phyloP scores from a whole-genome alignment of 2,113 vertebrate species.

The Sander lucioperca region DNA sequence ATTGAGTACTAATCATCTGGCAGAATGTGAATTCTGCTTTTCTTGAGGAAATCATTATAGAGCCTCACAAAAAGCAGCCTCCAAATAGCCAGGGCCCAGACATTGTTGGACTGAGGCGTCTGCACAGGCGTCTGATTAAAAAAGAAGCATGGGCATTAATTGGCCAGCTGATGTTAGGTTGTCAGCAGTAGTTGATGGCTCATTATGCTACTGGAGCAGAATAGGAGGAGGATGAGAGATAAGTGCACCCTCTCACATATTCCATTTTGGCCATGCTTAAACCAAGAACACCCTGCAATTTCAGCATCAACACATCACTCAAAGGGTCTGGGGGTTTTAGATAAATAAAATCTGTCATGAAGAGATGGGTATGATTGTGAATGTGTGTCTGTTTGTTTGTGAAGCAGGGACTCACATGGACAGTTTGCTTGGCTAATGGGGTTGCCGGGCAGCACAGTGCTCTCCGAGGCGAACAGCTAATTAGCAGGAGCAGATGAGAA shows the following conservation, averaged over 20 bases:
- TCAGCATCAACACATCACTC: slow-evolving; percentile 69
- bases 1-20: slow-evolving; percentile 71
- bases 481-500: slow-evolving; percentile 80
- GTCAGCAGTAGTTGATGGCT: slow-evolving; percentile 78
- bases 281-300: slow-evolving; percentile 63
- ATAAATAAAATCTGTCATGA: slow-evolving; percentile 66
- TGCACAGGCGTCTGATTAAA: slow-evolving; percentile 75
- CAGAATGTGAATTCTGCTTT: slow-evolving; percentile 67
- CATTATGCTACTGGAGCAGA: slow-evolving; percentile 71
- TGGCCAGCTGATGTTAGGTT: slow-evolving; percentile 79
- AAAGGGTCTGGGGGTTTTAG: slow-evolving; percentile 58
- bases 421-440: slow-evolving; percentile 78
- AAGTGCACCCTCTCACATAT: slow-evolving; percentile 49
- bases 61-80: slow-evolving; percentile 39
- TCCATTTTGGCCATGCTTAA: slow-evolving; percentile 63
- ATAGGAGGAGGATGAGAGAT: slow-evolving; percentile 58
- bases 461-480: slow-evolving; percentile 77
- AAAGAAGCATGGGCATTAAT: slow-evolving; percentile 78
- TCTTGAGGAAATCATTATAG: slow-evolving; percentile 70
- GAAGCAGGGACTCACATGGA: slow-evolving; percentile 70
- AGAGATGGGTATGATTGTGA: slow-evolving; percentile 49
- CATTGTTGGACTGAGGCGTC: slow-evolving; percentile 70
- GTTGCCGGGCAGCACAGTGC: slow-evolving; percentile 69
- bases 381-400: slow-evolving; percentile 65
- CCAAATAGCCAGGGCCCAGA: slow-evolving; percentile 57